Percentiles rank a stretch among this genome's conserved stretches.
These are phyloP conservation scores for Tyrannus savana DNA, from an alignment of 2,113 vertebrate species.

Conservation along the genomic window DNA sequence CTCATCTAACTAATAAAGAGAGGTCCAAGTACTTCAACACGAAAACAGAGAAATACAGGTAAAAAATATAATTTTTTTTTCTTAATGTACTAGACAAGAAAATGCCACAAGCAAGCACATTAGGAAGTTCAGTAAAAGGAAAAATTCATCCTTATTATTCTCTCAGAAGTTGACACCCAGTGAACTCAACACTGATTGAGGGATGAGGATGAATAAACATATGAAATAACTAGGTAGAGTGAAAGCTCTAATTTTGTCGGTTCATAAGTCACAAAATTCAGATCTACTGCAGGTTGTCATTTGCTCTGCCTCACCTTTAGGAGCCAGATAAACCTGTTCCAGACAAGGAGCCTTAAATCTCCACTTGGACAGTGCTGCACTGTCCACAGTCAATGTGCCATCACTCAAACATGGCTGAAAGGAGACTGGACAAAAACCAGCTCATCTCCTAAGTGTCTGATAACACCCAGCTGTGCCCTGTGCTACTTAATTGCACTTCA, in stretches of 20 bases:
- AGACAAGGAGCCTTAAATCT: neutral
- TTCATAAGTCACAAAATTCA: neutral
- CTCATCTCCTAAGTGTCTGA: neutral
- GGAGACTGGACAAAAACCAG: neutral
- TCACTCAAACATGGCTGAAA: neutral
- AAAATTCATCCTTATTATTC: neutral
- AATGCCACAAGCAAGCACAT: neutral
- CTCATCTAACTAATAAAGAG: neutral
- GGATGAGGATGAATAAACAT: neutral
- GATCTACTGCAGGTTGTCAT: neutral
- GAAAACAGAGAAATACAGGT: neutral
- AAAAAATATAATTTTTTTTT: neutral
- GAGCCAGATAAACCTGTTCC: neutral
- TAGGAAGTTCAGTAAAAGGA: neutral
- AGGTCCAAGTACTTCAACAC: neutral
- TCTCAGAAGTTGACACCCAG: neutral
- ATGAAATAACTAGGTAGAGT: neutral
- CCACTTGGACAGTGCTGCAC: neutral
- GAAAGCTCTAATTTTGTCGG: neutral
- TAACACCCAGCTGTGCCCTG: neutral
- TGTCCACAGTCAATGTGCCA: neutral
- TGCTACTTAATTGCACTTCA: neutral
- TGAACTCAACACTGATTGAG: neutral
- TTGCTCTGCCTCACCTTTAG: neutral
- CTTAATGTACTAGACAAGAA: neutral